Base-by-base conservation (phyloP, 1,140 invertebrate genomes). In the Cataglyphis hispanica region DNA sequence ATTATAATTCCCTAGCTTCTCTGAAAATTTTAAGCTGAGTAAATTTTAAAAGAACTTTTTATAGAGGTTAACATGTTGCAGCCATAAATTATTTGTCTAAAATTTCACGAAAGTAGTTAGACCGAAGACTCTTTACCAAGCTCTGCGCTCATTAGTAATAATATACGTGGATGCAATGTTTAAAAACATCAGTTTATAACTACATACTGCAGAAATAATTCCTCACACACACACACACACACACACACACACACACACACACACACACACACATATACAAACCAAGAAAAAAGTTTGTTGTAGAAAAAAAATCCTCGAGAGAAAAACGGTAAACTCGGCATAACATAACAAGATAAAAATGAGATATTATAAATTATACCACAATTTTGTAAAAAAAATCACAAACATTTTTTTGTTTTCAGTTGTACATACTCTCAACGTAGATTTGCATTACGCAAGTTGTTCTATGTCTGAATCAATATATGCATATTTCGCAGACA, bases 111-210 rank as follows among this genome's bases (percentile, higher is more conserved):
- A 80, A 69, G 40, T 69, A 5, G 25, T 19, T 37, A 56, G 27
- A 67, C n/a, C 43, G 13, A 13, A 34, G 11, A 11, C 31, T 67
- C 31, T 31, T 3, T 43, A 43, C 46, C 53, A 58, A 16, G 10
- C 31, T 80, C 22, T n/a, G 22, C 22, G 22, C 31, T 69, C 46
- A 69, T 80, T 80, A 80, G 16, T 80, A 69, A 69, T 69, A 16
- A 40, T 80, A 69, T 37, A 56, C 63, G 1, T 40, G n/a, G 7
- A 7, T 25, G 13, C 22, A 19, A 69, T 34, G 27, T 67, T 37
- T 37, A 67, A 37, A 25, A 67, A 31, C 13, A 31, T 37, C 13
- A 66, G 11, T 53, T 53, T 40, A 66, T 50, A n/a, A 7, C 34
- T 64, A 34, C 13, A 58, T 64, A n/a, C n/a, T n/a, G 37, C 25